Evolutionary conservation across 1,140 invertebrate species (phyloP).

Genomic region (Sogatella furcifera): DNA sequence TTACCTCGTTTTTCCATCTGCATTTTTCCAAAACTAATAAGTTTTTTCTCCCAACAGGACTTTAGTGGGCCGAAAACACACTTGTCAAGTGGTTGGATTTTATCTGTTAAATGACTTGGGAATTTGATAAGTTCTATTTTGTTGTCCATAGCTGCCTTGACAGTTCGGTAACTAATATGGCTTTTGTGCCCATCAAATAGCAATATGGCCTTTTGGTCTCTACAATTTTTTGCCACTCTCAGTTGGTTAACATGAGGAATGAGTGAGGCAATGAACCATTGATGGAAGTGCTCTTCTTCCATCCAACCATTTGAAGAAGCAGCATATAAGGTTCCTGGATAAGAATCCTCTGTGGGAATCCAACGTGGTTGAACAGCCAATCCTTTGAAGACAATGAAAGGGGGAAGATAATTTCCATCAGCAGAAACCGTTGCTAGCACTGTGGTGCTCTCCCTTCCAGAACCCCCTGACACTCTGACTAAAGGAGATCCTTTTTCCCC

Average conservation of each 20-base stretch:
- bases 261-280: slow-evolving; percentile 21
- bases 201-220: not conserved
- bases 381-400: slow-evolving; percentile 29
- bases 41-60: not conserved
- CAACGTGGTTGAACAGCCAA: slow-evolving; percentile 26
- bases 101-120: slow-evolving; percentile 2
- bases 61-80: slow-evolving; percentile 8
- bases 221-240: not conserved
- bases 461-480: slow-evolving; percentile 23
- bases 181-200: not conserved
- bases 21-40: slow-evolving; percentile 12
- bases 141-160: not conserved
- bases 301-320: slow-evolving; percentile 29
- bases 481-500: slow-evolving; percentile 24
- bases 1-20: slow-evolving; percentile 10
- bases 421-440: slow-evolving; percentile 26
- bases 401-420: slow-evolving; percentile 23
- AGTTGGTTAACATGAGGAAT: slow-evolving; percentile 1
- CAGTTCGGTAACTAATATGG: not conserved
- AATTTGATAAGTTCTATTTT: not conserved
- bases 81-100: slow-evolving; percentile 9
- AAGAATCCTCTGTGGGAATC: slow-evolving; percentile 20
- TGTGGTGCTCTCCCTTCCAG: slow-evolving; percentile 25
- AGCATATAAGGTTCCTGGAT: slow-evolving; percentile 26
- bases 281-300: slow-evolving; percentile 25